phyloP scores from a whole-genome alignment of 2,797 vertebrate genomes.

The Sebastes itinus region DNA sequence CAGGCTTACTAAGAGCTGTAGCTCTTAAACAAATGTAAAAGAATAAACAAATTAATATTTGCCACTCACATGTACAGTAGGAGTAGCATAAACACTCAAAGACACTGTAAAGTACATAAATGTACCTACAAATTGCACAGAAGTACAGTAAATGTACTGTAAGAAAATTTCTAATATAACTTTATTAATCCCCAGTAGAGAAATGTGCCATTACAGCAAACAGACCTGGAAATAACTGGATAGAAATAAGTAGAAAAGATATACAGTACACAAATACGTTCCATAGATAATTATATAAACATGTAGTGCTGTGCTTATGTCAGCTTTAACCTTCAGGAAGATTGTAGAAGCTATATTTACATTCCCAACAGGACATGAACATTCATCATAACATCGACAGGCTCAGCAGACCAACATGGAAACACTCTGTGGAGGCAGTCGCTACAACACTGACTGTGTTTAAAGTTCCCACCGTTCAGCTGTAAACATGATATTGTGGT shows the following conservation, averaged over 20 bases:
- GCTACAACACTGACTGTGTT: conserved; percentile 11
- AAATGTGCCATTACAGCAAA: not conserved
- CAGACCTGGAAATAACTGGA: not conserved
- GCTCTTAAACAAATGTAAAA: not conserved
- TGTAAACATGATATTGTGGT: conserved; percentile 40
- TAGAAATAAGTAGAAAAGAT: not conserved
- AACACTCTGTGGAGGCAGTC: conserved; percentile 13
- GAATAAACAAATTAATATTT: too few species aligned
- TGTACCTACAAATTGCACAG: not conserved
- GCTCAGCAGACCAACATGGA: conserved; percentile 12
- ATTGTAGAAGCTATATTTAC: not conserved
- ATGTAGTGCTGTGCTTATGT: not conserved
- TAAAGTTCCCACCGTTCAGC: conserved; percentile 27
- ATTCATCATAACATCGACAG: not conserved
- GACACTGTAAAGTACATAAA: not conserved
- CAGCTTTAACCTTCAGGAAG: not conserved
- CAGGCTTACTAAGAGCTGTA: not conserved
- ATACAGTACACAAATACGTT: not conserved
- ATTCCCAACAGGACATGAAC: not conserved
- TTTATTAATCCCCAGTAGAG: not conserved
- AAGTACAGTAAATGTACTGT: not conserved
- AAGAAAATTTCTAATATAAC: not conserved
- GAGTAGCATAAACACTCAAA: not conserved
- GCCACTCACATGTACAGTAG: too few species aligned
- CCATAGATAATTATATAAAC: not conserved